Conservation (phyloP, 2,888 invertebrate genomes). For the Tromatobia lineatoria region DNA sequence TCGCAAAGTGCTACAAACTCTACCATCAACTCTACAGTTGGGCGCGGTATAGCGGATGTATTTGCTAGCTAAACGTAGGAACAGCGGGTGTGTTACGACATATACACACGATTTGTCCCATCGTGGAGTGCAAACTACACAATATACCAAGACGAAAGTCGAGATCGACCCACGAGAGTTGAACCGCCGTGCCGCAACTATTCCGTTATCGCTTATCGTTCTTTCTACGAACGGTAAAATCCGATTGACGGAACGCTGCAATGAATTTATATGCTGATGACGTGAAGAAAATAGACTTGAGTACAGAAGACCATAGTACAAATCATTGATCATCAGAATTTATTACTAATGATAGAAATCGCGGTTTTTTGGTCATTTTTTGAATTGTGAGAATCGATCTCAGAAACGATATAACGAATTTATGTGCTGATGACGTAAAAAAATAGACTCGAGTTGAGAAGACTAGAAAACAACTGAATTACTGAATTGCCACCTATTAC, state of each 20-base stretch:
- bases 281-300: not conserved
- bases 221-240: not conserved
- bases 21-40: constrained; percentile 49
- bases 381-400: too few relatives aligned
- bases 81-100: constrained; percentile 28
- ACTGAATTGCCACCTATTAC: too few relatives aligned
- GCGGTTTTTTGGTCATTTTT: too few relatives aligned
- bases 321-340: not conserved
- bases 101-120: constrained; percentile 5
- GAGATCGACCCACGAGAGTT: constrained; percentile 46
- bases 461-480: too few relatives aligned
- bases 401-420: too few relatives aligned
- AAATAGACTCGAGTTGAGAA: too few relatives aligned
- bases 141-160: constrained; percentile 40
- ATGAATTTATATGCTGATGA: not conserved
- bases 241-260: not conserved
- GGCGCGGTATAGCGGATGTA: constrained; percentile 81
- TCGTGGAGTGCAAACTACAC: not conserved
- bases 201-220: constrained; percentile 6
- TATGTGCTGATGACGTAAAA: too few relatives aligned
- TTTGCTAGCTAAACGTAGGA: constrained; percentile 78
- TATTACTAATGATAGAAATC: not conserved
- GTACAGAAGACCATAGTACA: not conserved
- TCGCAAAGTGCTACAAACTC: constrained; percentile 31
- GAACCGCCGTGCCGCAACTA: not conserved